Conservation (phyloP, 1,140 invertebrate genomes). For the Tetramorium alpestre region DNA sequence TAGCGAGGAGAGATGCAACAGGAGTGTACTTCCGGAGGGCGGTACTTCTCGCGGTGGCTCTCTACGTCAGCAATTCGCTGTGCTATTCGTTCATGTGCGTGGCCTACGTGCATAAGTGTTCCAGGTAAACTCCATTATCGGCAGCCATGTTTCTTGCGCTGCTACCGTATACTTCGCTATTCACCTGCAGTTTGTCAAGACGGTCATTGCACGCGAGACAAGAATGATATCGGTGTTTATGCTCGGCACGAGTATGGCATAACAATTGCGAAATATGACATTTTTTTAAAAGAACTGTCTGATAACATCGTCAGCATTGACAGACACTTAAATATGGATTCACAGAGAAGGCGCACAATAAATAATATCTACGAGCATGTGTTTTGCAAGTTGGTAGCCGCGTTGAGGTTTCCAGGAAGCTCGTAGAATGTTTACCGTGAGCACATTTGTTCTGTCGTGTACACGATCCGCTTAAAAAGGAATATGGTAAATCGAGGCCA, state of each 20-base stretch:
- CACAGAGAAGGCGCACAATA: conserved; percentile 65
- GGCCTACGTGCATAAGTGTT: conserved; percentile 67
- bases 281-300: neutral
- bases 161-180: conserved; percentile 44
- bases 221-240: conserved; percentile 5
- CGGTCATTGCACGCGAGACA: conserved; percentile 39
- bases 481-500: conserved; percentile 40
- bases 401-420: conserved; percentile 77
- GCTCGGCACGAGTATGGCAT: neutral
- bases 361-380: conserved; percentile 75
- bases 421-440: conserved; percentile 76
- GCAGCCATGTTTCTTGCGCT: conserved; percentile 71
- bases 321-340: conserved; percentile 63
- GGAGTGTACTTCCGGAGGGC: conserved; percentile 80
- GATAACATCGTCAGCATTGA: neutral
- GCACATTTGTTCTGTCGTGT: conserved; percentile 73
- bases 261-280: neutral
- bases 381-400: conserved; percentile 82
- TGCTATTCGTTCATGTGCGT: conserved; percentile 69
- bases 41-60: conserved; percentile 76
- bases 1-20: conserved; percentile 70
- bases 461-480: conserved; percentile 63
- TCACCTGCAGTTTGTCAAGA: conserved; percentile 53
- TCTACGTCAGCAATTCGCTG: conserved; percentile 72
- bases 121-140: conserved; percentile 70